Percentiles rank a stretch among this genome's conserved stretches.
These are phyloP conservation scores for Pandion haliaetus DNA, from an alignment of 2,113 vertebrate genomes.

Conservation along the genomic window DNA sequence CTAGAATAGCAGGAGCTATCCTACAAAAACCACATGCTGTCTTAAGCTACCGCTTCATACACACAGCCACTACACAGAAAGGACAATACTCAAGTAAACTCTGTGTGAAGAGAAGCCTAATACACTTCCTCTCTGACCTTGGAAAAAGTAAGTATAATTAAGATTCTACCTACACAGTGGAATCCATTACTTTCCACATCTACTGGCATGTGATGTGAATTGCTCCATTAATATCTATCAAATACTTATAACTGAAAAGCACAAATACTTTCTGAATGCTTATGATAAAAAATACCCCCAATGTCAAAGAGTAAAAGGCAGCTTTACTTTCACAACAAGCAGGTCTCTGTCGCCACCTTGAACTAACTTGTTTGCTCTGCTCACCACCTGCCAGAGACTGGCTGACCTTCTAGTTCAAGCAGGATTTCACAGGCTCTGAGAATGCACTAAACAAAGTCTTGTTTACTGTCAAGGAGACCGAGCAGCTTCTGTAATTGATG, in stretches of 20 bases:
- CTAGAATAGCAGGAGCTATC: neutral
- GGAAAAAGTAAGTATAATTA: neutral
- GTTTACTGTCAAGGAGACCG: conserved; percentile 32
- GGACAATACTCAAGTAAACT: neutral
- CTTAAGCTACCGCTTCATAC: neutral
- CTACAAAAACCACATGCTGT: neutral
- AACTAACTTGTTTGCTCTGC: neutral
- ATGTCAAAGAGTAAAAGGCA: neutral
- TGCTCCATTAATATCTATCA: neutral
- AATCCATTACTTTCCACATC: neutral
- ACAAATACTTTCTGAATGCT: neutral
- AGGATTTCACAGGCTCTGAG: conserved; percentile 13
- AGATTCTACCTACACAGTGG: neutral
- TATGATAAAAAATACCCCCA: neutral
- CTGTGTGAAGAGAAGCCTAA: neutral
- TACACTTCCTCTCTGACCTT: neutral
- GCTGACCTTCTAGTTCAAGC: conserved; percentile 8
- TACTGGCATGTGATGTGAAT: neutral
- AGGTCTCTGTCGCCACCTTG: neutral
- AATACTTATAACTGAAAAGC: neutral
- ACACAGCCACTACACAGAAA: neutral
- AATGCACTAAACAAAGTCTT: conserved; percentile 48
- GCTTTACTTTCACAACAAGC: neutral
- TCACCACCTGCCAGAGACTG: neutral
- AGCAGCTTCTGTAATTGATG: neutral